Evolutionary conservation across 2,888 invertebrate species (phyloP), one percentile per base, ranked within the genome.

Genomic region (Scaptomyza reducta): DNA sequence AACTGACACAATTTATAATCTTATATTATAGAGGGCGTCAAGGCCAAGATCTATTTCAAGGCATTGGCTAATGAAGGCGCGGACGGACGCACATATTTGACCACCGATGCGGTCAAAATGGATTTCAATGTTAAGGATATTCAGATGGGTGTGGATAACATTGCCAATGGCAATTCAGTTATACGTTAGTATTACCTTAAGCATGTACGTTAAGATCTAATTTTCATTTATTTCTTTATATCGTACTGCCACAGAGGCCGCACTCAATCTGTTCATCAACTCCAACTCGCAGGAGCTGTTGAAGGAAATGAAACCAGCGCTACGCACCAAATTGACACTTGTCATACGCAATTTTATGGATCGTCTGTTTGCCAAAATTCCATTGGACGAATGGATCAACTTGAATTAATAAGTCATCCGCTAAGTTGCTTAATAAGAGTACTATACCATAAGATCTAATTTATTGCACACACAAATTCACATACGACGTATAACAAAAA

Each of bases 271-370:
- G 47, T 97, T 97, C 92, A 97, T 97, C 91, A 97, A 97, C 91
- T 95, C 96, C 1, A 96, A 97, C 90, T 95, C 96, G 0, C 96
- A 97, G 87, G 97, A 97, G 74, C 92, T 97, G 13, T 92, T 97
- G 46, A 96, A 95, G 88, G 97, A 97, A 92, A 97, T 97, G 97
- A 97, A 97, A 88, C 97, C 97, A 0, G 94, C 96, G 83, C 92
- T 97, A 60, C 95, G 96, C 87, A 93, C 94, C 69, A 96, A 97
- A 90, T 92, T 97, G 29, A 94, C 96, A 7, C 93, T 94, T 74
- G 95, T 96, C 72, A 95, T 96, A 94, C 94, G 94, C 27, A 93
- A 87, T 68, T 97, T 97, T 90, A 93, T 96, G 53, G 95, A 96
- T 81, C 94, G 94, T 75, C 92, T 97, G 54, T 96, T 97, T 75